Evolutionary conservation across 1,140 invertebrate species (phyloP), one percentile per base, ranked within the genome.

Genomic region (Papilio polytes): DNA sequence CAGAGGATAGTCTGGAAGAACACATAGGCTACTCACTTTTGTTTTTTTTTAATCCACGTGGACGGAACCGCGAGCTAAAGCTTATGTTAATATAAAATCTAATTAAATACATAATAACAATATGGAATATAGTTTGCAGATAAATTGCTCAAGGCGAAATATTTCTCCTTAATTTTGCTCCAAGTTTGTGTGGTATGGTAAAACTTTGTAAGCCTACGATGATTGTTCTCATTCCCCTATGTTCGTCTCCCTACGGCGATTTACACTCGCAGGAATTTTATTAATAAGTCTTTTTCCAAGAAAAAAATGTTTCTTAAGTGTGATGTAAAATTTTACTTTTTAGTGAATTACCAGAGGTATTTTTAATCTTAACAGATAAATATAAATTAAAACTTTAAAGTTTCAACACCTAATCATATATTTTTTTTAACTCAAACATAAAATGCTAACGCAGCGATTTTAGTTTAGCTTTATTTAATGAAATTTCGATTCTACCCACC

Each of bases 151-250:
- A 26, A 15, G 10, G 59, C 59, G 22, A 63, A 63, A 26, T 66
- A 26, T 66, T 66, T 66, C 59, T 66, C 59, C 59, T 66, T 66
- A 66, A 66, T 66, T 66, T 66, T 26, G 59, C 59, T 66, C 12
- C 20, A 66, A 66, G 59, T 66, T 66, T 66, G 22, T 66, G 20
- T 66, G 22, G 22, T 22, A 26, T 66, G 22, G 59, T 66, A 13
- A 66, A 66, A 66, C 59, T 66, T 66, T 66, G 59, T 26, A 26
- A 66, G 59, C 59, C 59, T 66, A 26, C 59, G 59, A 66, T 66
- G 59, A 66, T 66, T 66, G 59, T 66, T 66, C 59, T 13, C 10
- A 9, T 31, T 66, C 22, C 22, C 59, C 22, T 66, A 66, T 66
- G 59, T 66, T 66, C 59, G 59, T 66, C 59, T 66, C 59, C 20